A percentile compares a stretch with the other conserved stretches of the same genome.
Conservation (phyloP, 2,888 invertebrate genomes). For the Eumacrocentrus americanus region DNA sequence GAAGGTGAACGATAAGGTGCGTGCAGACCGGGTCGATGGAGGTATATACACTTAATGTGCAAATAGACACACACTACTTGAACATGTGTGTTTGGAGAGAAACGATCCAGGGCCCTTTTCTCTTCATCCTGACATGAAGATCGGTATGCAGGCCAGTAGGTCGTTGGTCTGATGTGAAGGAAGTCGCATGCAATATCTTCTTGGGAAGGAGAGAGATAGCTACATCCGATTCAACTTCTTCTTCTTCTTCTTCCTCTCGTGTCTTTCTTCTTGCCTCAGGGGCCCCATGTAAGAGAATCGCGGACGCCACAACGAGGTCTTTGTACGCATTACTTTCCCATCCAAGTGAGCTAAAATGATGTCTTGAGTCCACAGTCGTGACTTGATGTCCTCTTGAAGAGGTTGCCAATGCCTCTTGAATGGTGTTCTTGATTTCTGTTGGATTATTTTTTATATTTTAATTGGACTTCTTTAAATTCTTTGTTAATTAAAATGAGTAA, state of each 20-base stretch:
- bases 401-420: background rate
- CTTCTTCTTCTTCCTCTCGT: background rate
- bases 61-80: slow-evolving; percentile 13
- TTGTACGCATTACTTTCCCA: slow-evolving; percentile 18
- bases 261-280: background rate
- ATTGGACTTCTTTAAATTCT: no score
- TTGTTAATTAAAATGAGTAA: slow-evolving; percentile 44
- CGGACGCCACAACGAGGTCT: slow-evolving; percentile 23
- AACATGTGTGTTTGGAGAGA: slow-evolving; percentile 17
- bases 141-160: slow-evolving; percentile 57
- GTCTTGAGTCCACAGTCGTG: slow-evolving; percentile 15
- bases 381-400: slow-evolving; percentile 15
- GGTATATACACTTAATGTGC: slow-evolving; percentile 11
- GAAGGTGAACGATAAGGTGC: slow-evolving; percentile 40
- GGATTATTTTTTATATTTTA: no score
- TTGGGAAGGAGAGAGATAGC: slow-evolving; percentile 26
- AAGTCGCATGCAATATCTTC: background rate
- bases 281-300: slow-evolving; percentile 16
- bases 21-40: slow-evolving; percentile 37
- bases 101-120: slow-evolving; percentile 23
- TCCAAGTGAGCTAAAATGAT: slow-evolving; percentile 8
- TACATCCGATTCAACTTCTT: slow-evolving; percentile 27
- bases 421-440: background rate
- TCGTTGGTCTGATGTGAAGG: slow-evolving; percentile 40
- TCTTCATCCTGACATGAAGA: slow-evolving; percentile 17